These are phyloP conservation scores for Trachythela sp. DNA, from an alignment of 64 coral and sea anemone genomes.

Conservation along the genomic window DNA sequence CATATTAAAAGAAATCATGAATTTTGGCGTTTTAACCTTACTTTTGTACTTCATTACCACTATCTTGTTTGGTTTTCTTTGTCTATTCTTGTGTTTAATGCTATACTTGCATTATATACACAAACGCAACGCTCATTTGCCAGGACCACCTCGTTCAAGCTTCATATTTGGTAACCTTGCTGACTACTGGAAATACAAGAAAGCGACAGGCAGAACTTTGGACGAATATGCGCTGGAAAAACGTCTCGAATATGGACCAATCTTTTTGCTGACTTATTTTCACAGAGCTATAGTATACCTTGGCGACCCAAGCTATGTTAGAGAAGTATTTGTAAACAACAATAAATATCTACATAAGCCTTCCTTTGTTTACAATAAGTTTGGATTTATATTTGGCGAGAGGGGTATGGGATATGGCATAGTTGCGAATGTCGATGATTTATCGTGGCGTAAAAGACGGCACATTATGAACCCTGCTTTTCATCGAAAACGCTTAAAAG, in stretches of 20 bases:
- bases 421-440: neutral
- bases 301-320: no score
- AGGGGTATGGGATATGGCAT: neutral
- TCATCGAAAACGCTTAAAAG: neutral
- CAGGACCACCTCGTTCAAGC: neutral
- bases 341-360: neutral
- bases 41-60: neutral
- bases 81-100: neutral
- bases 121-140: neutral
- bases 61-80: neutral
- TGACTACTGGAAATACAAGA: no score
- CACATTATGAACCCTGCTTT: conserved; percentile 7
- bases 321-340: neutral
- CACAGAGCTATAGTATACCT: no score
- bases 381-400: neutral
- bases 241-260: no score
- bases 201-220: no score
- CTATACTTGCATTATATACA: neutral
- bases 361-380: neutral
- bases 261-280: no score
- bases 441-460: neutral
- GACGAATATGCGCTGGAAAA: no score
- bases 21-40: neutral
- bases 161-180: neutral
- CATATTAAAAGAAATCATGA: no score